A percentile compares a stretch with the other conserved stretches of the same genome.
phyloP scores from a whole-genome alignment of 2,888 invertebrate species.

The Clivina fossor region DNA sequence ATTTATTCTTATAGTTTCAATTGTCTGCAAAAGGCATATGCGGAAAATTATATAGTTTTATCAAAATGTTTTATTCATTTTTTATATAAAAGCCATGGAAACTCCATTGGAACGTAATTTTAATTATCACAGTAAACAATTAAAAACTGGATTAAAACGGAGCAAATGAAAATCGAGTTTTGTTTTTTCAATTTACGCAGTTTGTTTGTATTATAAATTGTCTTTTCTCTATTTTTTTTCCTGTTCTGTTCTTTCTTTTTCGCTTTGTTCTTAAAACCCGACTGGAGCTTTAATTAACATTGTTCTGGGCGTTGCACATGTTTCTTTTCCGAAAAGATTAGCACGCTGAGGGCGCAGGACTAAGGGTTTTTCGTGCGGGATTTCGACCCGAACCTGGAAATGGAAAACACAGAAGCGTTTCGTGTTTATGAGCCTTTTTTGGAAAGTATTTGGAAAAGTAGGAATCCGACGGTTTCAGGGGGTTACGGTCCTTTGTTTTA shows the following conservation, averaged over 20 bases:
- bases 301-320: constrained; percentile 26
- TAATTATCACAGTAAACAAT: constrained; percentile 30
- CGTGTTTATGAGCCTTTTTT: no score
- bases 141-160: constrained; percentile 29
- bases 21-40: no score
- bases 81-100: neutral
- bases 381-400: no score
- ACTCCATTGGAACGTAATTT: constrained; percentile 17
- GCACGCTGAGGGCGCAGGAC: constrained; percentile 1
- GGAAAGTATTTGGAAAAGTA: no score
- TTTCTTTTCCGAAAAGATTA: constrained; percentile 24
- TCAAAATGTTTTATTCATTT: neutral
- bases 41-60: neutral
- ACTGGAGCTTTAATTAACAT: constrained; percentile 27
- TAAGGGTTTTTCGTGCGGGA: constrained; percentile 9
- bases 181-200: constrained; percentile 31
- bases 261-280: constrained; percentile 12
- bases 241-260: neutral
- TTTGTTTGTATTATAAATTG: constrained; percentile 31
- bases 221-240: constrained; percentile 31
- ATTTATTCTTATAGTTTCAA: no score
- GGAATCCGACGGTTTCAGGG: no score
- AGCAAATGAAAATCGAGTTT: constrained; percentile 25
- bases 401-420: no score
- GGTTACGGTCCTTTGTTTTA: no score